phyloP scores from a whole-genome alignment of 1,140 invertebrate genomes.

The Drosophila watanabei region DNA sequence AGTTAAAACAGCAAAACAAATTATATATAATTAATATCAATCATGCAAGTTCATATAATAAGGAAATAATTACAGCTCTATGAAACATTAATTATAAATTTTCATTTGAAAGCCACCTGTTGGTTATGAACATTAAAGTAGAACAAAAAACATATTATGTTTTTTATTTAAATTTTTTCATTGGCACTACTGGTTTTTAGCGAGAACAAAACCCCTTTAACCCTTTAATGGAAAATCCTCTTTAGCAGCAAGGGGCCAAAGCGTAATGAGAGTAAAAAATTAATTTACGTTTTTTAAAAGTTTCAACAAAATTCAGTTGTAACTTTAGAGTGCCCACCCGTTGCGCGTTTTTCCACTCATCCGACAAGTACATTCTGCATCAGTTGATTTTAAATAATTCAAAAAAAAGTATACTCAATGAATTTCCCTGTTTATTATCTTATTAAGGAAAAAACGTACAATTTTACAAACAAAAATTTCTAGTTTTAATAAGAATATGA shows the following conservation, averaged over 20 bases:
- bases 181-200: background rate
- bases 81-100: background rate
- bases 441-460: background rate
- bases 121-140: background rate
- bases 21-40: background rate
- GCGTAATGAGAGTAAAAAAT: background rate
- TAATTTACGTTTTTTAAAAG: constrained; percentile 7
- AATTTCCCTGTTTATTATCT: background rate
- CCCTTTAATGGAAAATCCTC: background rate
- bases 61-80: background rate
- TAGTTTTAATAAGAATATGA: background rate
- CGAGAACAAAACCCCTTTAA: background rate
- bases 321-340: background rate
- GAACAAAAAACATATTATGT: background rate
- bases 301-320: background rate
- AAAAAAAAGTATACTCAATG: background rate
- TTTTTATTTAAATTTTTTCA: background rate
- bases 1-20: background rate
- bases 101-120: no score
- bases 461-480: background rate
- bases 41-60: background rate
- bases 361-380: background rate
- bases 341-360: constrained; percentile 4
- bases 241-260: background rate
- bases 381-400: no score